Evolutionary conservation across 2,797 vertebrate genomes (phyloP), one percentile per base, ranked within the genome.

Genomic region (Melanotaenia nigrans): DNA sequence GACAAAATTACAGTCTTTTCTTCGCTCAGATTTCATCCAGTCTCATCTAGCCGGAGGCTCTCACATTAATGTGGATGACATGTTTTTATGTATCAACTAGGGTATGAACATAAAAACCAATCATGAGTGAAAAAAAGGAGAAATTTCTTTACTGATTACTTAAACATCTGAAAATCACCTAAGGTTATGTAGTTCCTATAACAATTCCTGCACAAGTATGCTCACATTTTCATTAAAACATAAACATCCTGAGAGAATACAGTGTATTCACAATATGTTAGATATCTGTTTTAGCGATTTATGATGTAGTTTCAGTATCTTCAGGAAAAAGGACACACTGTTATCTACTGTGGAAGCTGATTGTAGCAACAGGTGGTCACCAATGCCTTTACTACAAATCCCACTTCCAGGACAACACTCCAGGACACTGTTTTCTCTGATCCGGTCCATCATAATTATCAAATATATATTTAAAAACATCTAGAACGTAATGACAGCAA

Each of bases 1-100:
- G 81, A 86, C 78, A 86, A 73, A 87, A 83, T 82, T 84, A 73
- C 45, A 65, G 81, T 82, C 28, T 65, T 67, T 45, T 61, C 49
- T 11, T 53, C 5, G 22, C 49, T 24, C 24, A 32, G 8, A 0
- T 51, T 42, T 35, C 3, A 22, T 13, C 22, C 49, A 24, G 10
- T 25, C 4, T 53, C 49, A 53, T 25, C 49, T 22, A 51, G n/a
- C 11, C 22, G 4, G 49, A 51, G 9, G 9, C 22, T 51, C 10
- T 25, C 11, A 53, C 24, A 2, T 53, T 53, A 18, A 20, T 47
- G 45, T 9, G 13, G 38, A 40, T 47, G 18, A 20, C 11, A 25
- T 25, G 11, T 51, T 51, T 51, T 51, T 49, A 10, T 49, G 49
- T 25, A 6, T 25, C 12, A 24, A 53, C 47, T 2, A 3, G 10